These are phyloP conservation scores for Lordiphosa fenestrarum DNA, from an alignment of 2,888 invertebrate species.

Conservation along the genomic window DNA sequence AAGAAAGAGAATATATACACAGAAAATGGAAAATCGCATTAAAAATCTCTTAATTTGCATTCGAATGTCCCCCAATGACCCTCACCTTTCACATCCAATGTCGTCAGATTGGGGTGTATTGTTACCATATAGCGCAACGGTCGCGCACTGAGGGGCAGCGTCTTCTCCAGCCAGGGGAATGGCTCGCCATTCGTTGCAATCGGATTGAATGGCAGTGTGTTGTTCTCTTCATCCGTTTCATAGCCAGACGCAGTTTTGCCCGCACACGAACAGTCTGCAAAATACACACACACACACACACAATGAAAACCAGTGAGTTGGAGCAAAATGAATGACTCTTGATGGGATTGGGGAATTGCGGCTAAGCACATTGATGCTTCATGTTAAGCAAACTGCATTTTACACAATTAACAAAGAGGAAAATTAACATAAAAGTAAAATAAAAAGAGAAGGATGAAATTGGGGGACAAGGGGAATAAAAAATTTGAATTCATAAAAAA, in stretches of 20 bases:
- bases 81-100: constrained; percentile 91
- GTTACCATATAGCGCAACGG: constrained; percentile 93
- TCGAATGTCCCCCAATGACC: constrained; percentile 2
- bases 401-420: constrained; percentile 63
- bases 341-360: constrained; percentile 38
- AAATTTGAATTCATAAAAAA: constrained; percentile 11
- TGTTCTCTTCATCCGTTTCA: constrained; percentile 84
- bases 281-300: constrained; percentile 46
- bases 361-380: constrained; percentile 62
- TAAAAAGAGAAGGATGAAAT: constrained; percentile 24
- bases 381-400: constrained; percentile 63
- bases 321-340: constrained; percentile 13
- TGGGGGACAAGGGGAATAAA: constrained; percentile 9
- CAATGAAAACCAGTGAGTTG: constrained; percentile 10
- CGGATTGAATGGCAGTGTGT: constrained; percentile 84
- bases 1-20: neutral
- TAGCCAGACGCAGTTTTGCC: constrained; percentile 84
- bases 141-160: constrained; percentile 88
- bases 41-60: neutral
- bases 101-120: constrained; percentile 95
- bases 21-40: constrained; percentile 17
- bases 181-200: constrained; percentile 88
- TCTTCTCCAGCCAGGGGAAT: constrained; percentile 88
- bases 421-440: constrained; percentile 9
- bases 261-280: constrained; percentile 86